These are phyloP conservation scores for Opisthograptis luteolata DNA, from an alignment of 2,888 invertebrate genomes.

Conservation along the genomic window DNA sequence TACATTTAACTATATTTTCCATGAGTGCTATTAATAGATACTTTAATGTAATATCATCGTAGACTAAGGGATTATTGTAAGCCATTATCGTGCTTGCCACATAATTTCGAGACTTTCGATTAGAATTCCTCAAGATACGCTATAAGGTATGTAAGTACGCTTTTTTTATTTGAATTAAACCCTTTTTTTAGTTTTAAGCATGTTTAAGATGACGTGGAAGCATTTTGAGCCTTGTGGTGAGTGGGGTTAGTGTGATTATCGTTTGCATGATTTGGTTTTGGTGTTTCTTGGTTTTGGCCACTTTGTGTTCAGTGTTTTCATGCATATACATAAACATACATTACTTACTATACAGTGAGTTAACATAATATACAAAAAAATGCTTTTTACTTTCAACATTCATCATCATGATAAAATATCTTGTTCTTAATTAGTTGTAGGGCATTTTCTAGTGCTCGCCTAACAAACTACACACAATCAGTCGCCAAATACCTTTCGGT, in stretches of 20 bases:
- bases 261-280: conserved; percentile 47
- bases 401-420: too few relatives aligned
- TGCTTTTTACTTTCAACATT: too few relatives aligned
- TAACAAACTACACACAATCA: too few relatives aligned
- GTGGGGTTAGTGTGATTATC: conserved; percentile 35
- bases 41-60: conserved; percentile 6
- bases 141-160: conserved; percentile 30
- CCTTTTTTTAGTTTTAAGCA: conserved; percentile 28
- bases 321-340: conserved; percentile 23
- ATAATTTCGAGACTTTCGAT: neutral
- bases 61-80: neutral
- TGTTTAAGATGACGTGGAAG: conserved; percentile 29
- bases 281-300: conserved; percentile 19
- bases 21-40: neutral
- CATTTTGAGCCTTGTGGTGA: conserved; percentile 38
- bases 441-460: too few relatives aligned
- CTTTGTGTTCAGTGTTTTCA: conserved; percentile 22
- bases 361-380: too few relatives aligned
- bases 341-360: conserved; percentile 28
- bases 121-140: neutral
- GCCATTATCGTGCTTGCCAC: conserved; percentile 10
- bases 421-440: too few relatives aligned
- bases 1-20: neutral
- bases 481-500: too few relatives aligned
- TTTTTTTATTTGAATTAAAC: conserved; percentile 4